These are phyloP conservation scores for Acanthisitta chloris DNA, from an alignment of 2,113 vertebrate species.

Conservation along the genomic window DNA sequence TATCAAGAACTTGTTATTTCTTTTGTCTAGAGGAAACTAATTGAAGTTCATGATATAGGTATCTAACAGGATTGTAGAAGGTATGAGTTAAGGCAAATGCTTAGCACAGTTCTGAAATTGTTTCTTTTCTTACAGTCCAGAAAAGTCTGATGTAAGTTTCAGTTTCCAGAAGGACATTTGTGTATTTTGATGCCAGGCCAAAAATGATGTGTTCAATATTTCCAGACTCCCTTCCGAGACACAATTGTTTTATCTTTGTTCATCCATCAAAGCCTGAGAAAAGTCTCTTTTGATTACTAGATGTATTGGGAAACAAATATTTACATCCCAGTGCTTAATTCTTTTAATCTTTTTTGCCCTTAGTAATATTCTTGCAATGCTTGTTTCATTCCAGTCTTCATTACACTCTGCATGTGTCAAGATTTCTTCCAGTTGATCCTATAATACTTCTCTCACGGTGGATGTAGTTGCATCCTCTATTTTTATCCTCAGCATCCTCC, in stretches of 20 bases:
- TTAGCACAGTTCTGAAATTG: neutral
- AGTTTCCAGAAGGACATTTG: neutral
- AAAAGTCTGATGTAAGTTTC: neutral
- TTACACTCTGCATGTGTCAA: neutral
- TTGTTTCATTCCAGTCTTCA: neutral
- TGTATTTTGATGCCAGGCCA: neutral
- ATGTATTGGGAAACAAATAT: neutral
- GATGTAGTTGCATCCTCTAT: neutral
- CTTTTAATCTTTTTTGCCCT: neutral
- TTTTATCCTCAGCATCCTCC: neutral
- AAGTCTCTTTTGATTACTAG: slow-evolving; percentile 8
- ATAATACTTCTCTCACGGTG: neutral
- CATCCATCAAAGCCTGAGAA: neutral
- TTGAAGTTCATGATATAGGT: neutral
- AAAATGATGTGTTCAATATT: neutral
- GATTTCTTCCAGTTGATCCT: neutral
- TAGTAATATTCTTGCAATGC: neutral
- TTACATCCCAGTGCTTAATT: neutral
- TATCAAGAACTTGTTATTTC: neutral
- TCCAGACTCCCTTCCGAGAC: neutral
- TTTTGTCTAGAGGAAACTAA: neutral
- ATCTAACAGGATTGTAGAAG: neutral
- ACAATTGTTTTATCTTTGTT: neutral
- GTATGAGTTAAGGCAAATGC: neutral
- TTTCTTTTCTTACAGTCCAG: neutral